Conservation (phyloP, 2,797 vertebrate species). For the Caiman crocodilus region DNA sequence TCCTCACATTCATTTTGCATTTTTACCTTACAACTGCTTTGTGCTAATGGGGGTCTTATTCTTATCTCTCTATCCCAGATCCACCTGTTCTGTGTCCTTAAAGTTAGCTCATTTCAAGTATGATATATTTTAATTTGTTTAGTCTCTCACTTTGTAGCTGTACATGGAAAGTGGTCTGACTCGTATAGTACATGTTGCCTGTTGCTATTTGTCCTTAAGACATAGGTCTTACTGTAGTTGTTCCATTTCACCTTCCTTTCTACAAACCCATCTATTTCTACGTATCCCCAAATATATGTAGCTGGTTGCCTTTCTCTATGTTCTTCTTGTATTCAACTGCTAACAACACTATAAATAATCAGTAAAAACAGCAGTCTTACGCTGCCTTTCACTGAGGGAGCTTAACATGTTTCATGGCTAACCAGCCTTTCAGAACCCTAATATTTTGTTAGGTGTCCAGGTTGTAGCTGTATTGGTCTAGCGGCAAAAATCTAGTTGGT, state of each 20-base stretch:
- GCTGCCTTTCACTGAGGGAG: not conserved
- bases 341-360: not conserved
- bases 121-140: not conserved
- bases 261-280: not conserved
- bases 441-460: not conserved
- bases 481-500: too few relatives aligned
- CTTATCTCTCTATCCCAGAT: not conserved
- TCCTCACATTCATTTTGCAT: not conserved
- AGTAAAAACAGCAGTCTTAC: not conserved
- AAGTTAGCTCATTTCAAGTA: not conserved
- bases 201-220: not conserved
- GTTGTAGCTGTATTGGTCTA: too few relatives aligned
- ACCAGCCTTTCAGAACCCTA: not conserved
- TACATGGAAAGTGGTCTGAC: not conserved
- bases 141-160: not conserved
- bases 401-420: not conserved
- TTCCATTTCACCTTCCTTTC: not conserved
- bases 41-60: not conserved
- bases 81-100: not conserved
- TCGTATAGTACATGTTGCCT: not conserved
- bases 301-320: not conserved
- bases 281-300: not conserved
- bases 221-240: not conserved
- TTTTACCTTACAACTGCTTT: not conserved
- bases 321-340: not conserved